Evolutionary conservation across 2,113 vertebrate species (phyloP).

Genomic region (Pelusios castaneus): DNA sequence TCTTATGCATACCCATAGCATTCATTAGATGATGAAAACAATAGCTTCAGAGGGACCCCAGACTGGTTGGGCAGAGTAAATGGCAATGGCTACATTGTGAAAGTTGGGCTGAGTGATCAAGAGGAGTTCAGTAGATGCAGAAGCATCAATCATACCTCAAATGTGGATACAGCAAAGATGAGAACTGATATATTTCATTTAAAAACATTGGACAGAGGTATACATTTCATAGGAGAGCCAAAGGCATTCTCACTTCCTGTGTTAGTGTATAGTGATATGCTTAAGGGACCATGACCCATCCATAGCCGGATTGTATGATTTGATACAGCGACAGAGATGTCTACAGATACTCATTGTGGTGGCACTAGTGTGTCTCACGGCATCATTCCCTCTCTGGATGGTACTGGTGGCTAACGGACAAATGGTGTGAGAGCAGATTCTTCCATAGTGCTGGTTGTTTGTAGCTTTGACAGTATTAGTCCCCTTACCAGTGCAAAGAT

Average conservation of each 20-base stretch:
- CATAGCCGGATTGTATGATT: neutral
- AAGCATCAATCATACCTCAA: fast-evolving
- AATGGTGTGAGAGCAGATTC: neutral
- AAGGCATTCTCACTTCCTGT: neutral
- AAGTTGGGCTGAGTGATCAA: neutral
- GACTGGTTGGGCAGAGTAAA: neutral
- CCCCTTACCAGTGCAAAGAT: neutral
- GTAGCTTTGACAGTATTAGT: neutral
- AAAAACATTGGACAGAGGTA: neutral
- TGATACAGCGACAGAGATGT: neutral
- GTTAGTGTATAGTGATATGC: neutral
- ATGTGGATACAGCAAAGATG: neutral
- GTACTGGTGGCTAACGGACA: neutral
- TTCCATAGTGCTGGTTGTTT: neutral
- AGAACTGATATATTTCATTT: neutral
- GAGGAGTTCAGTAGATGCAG: neutral
- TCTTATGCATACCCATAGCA: neutral
- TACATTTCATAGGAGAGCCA: neutral
- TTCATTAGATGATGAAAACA: neutral
- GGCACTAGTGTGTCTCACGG: neutral
- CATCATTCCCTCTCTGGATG: neutral
- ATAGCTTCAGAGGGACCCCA: neutral
- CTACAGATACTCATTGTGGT: neutral
- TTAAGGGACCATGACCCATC: neutral
- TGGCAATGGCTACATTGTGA: neutral